These are phyloP conservation scores for Tragelaphus buxtoni DNA, from an alignment of 2,113 vertebrate species.

Conservation along the genomic window DNA sequence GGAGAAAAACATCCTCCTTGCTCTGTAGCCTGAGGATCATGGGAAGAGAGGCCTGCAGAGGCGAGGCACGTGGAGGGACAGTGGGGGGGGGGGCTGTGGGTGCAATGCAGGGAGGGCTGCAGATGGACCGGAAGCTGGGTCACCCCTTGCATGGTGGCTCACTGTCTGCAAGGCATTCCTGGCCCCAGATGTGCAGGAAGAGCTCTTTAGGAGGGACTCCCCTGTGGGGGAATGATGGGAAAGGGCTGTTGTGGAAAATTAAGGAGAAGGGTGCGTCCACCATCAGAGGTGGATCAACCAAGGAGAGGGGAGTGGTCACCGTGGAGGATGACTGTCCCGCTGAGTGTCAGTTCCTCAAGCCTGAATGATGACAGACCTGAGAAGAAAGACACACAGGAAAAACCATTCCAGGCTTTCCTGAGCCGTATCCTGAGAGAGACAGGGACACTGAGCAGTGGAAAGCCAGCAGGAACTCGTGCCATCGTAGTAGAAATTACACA, in stretches of 20 bases:
- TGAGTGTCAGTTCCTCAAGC: background rate
- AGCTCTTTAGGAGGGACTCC: background rate
- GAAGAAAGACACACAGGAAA: background rate
- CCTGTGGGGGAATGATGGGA: background rate
- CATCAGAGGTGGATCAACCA: rapidly evolving
- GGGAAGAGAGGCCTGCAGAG: background rate
- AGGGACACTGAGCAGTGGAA: background rate
- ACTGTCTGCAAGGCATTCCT: background rate
- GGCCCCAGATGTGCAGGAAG: background rate
- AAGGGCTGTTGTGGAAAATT: background rate
- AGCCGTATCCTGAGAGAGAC: rapidly evolving
- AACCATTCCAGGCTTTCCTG: background rate
- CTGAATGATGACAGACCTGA: background rate
- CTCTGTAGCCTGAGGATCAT: background rate
- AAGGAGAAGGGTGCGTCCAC: background rate
- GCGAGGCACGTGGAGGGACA: rapidly evolving
- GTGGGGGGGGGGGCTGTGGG: too few relatives aligned
- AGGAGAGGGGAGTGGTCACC: background rate
- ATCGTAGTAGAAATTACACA: background rate
- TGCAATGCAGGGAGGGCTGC: rapidly evolving
- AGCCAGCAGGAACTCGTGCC: background rate
- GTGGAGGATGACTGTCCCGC: background rate
- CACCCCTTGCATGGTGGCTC: rapidly evolving
- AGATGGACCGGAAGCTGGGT: background rate
- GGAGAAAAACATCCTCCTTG: background rate